These are phyloP conservation scores for Cantharis nigra DNA, from an alignment of 2,888 invertebrate genomes.

Conservation along the genomic window DNA sequence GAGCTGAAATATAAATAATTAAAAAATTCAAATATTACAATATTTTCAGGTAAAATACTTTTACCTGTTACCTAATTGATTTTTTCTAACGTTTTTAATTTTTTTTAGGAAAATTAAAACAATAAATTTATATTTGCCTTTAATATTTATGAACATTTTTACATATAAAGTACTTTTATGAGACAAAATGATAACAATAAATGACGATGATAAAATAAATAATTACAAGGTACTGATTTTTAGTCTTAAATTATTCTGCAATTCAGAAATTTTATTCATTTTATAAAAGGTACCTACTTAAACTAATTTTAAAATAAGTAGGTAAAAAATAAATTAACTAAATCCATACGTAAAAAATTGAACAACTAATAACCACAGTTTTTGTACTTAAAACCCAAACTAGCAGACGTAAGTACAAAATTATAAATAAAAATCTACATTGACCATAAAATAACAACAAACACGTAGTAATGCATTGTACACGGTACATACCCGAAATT, in stretches of 20 bases:
- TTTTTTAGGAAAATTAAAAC: neutral
- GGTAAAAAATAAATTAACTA: conserved; percentile 6
- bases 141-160: conserved; percentile 55
- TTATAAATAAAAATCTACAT: conserved; percentile 44
- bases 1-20: too few relatives aligned
- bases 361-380: conserved; percentile 5
- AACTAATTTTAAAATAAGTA: conserved; percentile 25
- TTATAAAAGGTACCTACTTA: conserved; percentile 32
- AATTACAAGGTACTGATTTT: conserved; percentile 34
- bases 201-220: conserved; percentile 43
- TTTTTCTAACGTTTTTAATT: neutral
- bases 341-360: neutral
- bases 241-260: conserved; percentile 41
- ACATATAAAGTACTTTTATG: conserved; percentile 52
- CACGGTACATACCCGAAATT: conserved; percentile 54
- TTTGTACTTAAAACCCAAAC: neutral
- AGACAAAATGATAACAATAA: conserved; percentile 42
- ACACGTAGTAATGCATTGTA: conserved; percentile 46
- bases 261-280: conserved; percentile 32
- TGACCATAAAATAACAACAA: conserved; percentile 35
- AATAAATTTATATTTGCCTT: conserved; percentile 17
- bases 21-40: too few relatives aligned
- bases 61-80: too few relatives aligned
- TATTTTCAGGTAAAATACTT: too few relatives aligned
- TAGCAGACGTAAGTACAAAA: conserved; percentile 32